These are phyloP conservation scores for Himalopsyche japonica DNA, from an alignment of 2,888 invertebrate genomes.

Conservation along the genomic window DNA sequence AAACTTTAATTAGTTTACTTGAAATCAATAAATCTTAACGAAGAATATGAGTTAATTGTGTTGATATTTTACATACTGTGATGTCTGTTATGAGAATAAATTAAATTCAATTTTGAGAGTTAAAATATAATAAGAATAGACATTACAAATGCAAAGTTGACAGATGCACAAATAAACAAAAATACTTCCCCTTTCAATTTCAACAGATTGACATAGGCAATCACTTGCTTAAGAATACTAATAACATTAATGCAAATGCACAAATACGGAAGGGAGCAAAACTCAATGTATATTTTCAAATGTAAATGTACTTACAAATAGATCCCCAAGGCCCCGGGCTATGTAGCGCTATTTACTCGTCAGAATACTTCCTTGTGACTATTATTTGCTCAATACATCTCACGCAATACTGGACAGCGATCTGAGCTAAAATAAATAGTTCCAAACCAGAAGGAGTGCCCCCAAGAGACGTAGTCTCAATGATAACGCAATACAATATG, in stretches of 20 bases:
- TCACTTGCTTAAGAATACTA: neutral
- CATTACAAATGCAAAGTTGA: neutral
- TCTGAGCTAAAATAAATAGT: constrained; percentile 24
- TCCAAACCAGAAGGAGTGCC: neutral
- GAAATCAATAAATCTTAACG: too few species aligned
- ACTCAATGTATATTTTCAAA: neutral
- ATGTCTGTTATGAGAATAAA: too few species aligned
- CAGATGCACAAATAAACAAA: neutral
- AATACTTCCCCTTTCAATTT: neutral
- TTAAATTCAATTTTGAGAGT: too few species aligned
- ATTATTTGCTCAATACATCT: constrained; percentile 29
- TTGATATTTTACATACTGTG: too few species aligned
- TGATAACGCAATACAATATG: neutral
- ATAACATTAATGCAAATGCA: neutral
- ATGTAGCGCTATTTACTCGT: constrained; percentile 20
- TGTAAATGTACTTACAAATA: constrained; percentile 12
- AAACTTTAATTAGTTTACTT: too few species aligned
- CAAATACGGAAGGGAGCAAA: neutral
- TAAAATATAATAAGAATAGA: too few species aligned
- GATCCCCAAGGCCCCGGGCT: constrained; percentile 21
- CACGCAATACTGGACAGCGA: constrained; percentile 29
- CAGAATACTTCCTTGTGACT: neutral
- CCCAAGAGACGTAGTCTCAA: constrained; percentile 13
- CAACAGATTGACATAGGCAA: neutral
- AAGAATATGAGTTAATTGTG: too few species aligned